Conservation (phyloP, 2,797 vertebrate genomes). For the Margarornis squamiger region DNA sequence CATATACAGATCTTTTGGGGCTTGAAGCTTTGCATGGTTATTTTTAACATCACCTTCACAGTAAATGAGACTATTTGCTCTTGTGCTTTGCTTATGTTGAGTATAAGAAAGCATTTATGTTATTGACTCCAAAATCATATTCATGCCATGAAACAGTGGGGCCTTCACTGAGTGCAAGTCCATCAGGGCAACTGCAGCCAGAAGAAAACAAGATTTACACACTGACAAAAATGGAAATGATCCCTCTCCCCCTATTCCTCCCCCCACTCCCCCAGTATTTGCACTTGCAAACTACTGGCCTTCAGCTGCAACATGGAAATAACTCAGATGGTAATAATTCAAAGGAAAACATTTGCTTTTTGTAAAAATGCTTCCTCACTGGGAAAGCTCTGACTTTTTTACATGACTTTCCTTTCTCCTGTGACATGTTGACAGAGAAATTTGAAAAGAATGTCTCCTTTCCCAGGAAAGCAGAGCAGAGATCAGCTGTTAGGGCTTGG, state of each 20-base stretch:
- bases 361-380: conserved; percentile 1
- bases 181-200: conserved; percentile 7
- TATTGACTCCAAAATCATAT: conserved; percentile 20
- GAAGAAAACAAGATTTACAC: conserved; percentile 43
- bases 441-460: conserved; percentile 2
- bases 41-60: neutral
- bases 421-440: conserved; percentile 1
- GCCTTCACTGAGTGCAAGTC: conserved; percentile 1
- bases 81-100: neutral
- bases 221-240: conserved; percentile 7
- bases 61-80: neutral
- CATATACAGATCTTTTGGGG: neutral
- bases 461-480: neutral
- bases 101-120: conserved; percentile 24
- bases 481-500: conserved; percentile 7
- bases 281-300: conserved; percentile 53
- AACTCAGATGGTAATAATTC: conserved; percentile 59
- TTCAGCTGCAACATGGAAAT: conserved; percentile 46
- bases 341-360: conserved; percentile 55
- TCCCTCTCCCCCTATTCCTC: neutral
- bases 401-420: neutral
- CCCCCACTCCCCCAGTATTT: neutral
- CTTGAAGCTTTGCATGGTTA: neutral
- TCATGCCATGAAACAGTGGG: neutral
- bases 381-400: conserved; percentile 17